Evolutionary conservation across 2,888 invertebrate species (phyloP).

Genomic region (Poecilus cupreus): DNA sequence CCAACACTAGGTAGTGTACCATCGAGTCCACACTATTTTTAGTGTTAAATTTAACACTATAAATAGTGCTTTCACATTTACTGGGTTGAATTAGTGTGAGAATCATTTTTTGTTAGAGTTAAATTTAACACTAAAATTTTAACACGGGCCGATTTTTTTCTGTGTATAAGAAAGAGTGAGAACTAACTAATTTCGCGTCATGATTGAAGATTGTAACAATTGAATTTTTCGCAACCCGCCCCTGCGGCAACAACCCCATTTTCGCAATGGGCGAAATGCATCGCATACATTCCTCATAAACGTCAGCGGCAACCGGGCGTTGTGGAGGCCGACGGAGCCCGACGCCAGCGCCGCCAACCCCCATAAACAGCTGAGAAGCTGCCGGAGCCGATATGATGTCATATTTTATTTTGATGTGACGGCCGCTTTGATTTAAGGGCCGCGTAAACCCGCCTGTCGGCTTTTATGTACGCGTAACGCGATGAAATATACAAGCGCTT

Average conservation of each 20-base stretch:
- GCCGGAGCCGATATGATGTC: constrained; percentile 71
- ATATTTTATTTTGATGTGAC: constrained; percentile 72
- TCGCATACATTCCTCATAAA: constrained; percentile 71
- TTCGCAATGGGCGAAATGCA: constrained; percentile 5
- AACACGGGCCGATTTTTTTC: too few relatives aligned
- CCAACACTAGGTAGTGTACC: too few relatives aligned
- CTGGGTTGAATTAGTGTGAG: too few relatives aligned
- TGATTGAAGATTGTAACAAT: too few relatives aligned
- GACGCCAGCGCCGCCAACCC: constrained; percentile 68
- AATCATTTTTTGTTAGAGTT: too few relatives aligned
- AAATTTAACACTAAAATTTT: too few relatives aligned
- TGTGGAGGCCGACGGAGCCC: constrained; percentile 46
- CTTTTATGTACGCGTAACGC: constrained; percentile 64
- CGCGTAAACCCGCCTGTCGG: constrained; percentile 69
- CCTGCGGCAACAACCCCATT: not conserved
- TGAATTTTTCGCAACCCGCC: not conserved
- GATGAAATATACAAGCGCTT: constrained; percentile 52
- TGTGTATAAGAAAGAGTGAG: too few relatives aligned
- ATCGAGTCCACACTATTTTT: too few relatives aligned
- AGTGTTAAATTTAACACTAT: too few relatives aligned
- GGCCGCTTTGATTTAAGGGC: constrained; percentile 69
- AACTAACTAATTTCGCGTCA: too few relatives aligned
- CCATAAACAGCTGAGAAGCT: constrained; percentile 70
- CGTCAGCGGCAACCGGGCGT: constrained; percentile 68
- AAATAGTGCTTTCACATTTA: too few relatives aligned